Evolutionary conservation across 2,113 vertebrate species (phyloP).

Genomic region (Lanius ludovicianus): DNA sequence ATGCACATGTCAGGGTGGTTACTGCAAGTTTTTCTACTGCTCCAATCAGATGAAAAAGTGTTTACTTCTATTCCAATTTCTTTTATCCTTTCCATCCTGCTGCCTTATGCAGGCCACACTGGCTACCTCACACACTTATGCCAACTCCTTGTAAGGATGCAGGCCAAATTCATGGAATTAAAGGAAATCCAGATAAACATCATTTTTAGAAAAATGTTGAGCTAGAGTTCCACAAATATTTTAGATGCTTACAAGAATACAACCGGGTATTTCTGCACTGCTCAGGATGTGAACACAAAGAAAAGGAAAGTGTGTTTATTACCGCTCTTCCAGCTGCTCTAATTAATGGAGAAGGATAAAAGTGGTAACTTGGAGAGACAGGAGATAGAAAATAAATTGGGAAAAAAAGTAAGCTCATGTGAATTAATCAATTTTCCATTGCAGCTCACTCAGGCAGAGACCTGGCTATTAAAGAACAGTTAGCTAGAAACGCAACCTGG

Average conservation of each 20-base stretch:
- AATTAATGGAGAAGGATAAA: constrained; percentile 10
- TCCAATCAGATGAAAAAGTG: background rate
- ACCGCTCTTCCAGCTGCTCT: background rate
- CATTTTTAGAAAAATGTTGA: background rate
- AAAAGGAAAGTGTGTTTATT: constrained; percentile 18
- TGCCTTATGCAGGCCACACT: rapidly evolving
- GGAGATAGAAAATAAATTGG: background rate
- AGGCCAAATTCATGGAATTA: background rate
- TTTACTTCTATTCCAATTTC: background rate
- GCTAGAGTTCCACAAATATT: constrained; percentile 17
- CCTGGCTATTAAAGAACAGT: background rate
- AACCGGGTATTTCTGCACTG: background rate
- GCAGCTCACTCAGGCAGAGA: background rate
- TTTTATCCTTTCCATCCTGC: background rate
- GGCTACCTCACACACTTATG: background rate
- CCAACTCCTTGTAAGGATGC: background rate
- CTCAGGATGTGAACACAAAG: constrained; percentile 35
- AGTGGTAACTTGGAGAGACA: background rate
- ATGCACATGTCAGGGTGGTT: rapidly evolving
- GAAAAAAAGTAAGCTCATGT: background rate
- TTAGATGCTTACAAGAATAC: constrained; percentile 12
- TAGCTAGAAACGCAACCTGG: background rate
- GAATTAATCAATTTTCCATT: background rate
- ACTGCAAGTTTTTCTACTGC: background rate
- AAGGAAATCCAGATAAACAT: constrained; percentile 6